Percentiles rank a stretch among this genome's conserved stretches.
Evolutionary conservation across 2,888 invertebrate species (phyloP).

Genomic region (Andrena hattorfiana): DNA sequence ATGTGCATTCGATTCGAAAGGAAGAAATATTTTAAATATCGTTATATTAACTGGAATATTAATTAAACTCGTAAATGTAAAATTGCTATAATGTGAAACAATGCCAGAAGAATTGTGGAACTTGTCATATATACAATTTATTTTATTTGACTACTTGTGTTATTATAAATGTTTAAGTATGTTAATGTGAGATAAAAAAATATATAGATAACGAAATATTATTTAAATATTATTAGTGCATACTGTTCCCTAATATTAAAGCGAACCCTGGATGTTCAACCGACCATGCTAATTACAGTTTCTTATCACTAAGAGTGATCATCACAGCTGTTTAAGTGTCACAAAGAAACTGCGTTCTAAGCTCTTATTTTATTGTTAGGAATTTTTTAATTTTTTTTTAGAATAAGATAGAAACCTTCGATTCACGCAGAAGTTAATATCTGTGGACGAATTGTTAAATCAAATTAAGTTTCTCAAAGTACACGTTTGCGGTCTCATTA

Average conservation of each 20-base stretch:
- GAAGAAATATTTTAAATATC: conserved; percentile 26
- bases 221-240: conserved; percentile 29
- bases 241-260: not conserved
- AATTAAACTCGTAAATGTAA: conserved; percentile 9
- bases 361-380: not conserved
- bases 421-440: not conserved
- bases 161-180: conserved; percentile 44
- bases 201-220: conserved; percentile 34
- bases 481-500: not conserved
- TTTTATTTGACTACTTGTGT: conserved; percentile 33
- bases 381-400: not conserved
- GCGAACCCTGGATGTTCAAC: not conserved
- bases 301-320: not conserved
- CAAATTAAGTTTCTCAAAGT: not conserved
- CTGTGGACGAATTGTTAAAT: not conserved
- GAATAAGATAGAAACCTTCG: not conserved
- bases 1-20: conserved; percentile 12
- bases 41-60: conserved; percentile 18
- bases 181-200: conserved; percentile 32
- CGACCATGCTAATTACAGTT: not conserved
- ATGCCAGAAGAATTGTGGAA: conserved; percentile 39
- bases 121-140: conserved; percentile 18
- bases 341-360: not conserved
- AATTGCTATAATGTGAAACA: conserved; percentile 29
- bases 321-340: not conserved